Base-by-base conservation (phyloP, 2,888 invertebrate species). In the Rhopalosiphum nymphaeae region DNA sequence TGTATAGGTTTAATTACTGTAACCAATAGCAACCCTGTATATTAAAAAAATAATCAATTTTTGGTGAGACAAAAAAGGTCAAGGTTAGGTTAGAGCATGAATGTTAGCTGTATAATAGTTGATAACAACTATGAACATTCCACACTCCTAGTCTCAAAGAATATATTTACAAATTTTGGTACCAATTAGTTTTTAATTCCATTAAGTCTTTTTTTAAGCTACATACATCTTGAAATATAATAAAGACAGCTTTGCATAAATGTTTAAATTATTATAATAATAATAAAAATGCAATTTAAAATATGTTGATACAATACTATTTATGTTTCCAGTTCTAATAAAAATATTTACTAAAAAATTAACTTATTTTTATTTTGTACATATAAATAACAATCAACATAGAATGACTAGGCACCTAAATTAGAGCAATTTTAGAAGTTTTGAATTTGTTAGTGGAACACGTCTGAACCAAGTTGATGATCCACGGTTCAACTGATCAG, bases 401-500 rank as follows among this genome's bases (percentile, higher is more conserved):
- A 87, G 42, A 61, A 87, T 88, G 26, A 86, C 21, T 42, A 49
- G 36, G 16, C 36, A 67, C 3, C 13, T 86, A 85, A 42, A 61
- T 90, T 49, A 90, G 7, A n/a, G 49, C 49, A 94, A 42, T 86
- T 89, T 94, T 36, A 90, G 21, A 61, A 94, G 84, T 85, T 90
- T 61, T 46, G 93, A 84, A 44, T 89, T 61, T 36, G 89, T 7
- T n/a, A 46, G 96, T 96, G 95, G 97, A 97, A 96, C 97, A 98
- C 95, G 89, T 89, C 98, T 97, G 96, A 97, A 97, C 95, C 98
- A 96, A 94, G 98, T 96, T 95, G 98, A 98, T 95, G 98, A 98
- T 46, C 99, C 99, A 91, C 99, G 97, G 96, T 98, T 98, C 94
- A 98, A 96, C 95, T 98, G 98, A 95, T 97, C 97, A 95, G 97